Percentiles rank a stretch among this genome's conserved stretches.
Evolutionary conservation across 1,140 invertebrate species (phyloP).

Genomic region (Popillia japonica): DNA sequence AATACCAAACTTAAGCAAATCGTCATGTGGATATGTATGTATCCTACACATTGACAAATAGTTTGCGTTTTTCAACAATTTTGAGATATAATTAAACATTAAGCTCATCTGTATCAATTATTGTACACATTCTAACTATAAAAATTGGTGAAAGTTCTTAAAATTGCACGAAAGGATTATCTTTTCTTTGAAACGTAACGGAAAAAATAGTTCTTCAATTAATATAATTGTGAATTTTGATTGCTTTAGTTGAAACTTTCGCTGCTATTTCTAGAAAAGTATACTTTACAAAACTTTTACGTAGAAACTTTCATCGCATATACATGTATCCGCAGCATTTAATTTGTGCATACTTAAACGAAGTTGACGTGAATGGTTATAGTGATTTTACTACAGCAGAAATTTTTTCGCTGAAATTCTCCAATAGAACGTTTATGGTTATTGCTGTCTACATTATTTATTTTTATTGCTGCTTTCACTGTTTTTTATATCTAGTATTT

Average conservation of each 20-base stretch:
- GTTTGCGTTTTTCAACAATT: too few species aligned
- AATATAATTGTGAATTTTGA: neutral
- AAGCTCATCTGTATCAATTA: too few species aligned
- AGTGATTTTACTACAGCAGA: neutral
- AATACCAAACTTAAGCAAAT: too few species aligned
- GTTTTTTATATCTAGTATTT: neutral
- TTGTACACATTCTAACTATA: too few species aligned
- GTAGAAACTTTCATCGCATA: neutral
- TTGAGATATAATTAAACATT: too few species aligned
- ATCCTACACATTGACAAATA: too few species aligned
- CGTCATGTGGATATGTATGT: too few species aligned
- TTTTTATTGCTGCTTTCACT: neutral
- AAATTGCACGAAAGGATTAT: too few species aligned
- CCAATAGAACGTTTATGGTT: conserved; percentile 5
- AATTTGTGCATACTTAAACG: conserved; percentile 21
- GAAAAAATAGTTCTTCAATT: too few species aligned
- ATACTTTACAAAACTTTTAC: conserved; percentile 11
- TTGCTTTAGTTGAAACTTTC: neutral
- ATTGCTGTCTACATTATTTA: conserved; percentile 10
- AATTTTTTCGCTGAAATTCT: conserved; percentile 10
- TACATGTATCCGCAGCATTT: neutral
- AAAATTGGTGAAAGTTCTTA: too few species aligned
- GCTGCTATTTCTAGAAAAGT: neutral
- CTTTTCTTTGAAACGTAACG: too few species aligned
- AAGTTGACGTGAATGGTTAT: neutral